Evolutionary conservation across 2,888 invertebrate genomes (phyloP).

Genomic region (Branchellion lobata): DNA sequence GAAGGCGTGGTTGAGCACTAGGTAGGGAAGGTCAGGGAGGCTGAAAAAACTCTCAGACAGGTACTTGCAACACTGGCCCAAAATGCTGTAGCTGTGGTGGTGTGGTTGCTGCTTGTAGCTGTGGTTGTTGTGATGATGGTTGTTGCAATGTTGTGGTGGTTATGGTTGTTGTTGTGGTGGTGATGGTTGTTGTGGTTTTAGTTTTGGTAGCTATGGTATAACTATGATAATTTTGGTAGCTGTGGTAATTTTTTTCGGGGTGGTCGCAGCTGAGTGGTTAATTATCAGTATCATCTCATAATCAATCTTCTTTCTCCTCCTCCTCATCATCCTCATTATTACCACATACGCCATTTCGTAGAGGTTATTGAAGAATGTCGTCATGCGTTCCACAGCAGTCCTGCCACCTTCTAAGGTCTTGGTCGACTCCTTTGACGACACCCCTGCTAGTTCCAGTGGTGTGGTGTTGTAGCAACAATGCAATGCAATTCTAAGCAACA

Average conservation of each 20-base stretch:
- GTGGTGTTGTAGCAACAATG: no score
- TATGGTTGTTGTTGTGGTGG: neutral
- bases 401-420: no score
- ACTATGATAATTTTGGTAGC: neutral
- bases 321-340: no score
- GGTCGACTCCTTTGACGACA: no score
- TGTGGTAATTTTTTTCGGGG: neutral
- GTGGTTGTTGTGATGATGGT: neutral
- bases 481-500: no score
- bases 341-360: neutral
- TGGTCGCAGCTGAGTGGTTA: no score
- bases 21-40: constrained; percentile 74
- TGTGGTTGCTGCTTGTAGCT: neutral
- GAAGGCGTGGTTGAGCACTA: constrained; percentile 74
- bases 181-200: neutral
- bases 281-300: no score
- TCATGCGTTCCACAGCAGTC: no score
- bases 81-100: constrained; percentile 70
- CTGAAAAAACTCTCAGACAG: constrained; percentile 84
- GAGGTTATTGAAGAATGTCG: no score
- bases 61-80: constrained; percentile 76
- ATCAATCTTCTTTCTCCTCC: no score
- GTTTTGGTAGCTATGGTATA: neutral
- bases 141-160: neutral
- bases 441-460: no score